These are phyloP conservation scores for Abrostola tripartita DNA, from an alignment of 2,888 invertebrate genomes.

Conservation along the genomic window DNA sequence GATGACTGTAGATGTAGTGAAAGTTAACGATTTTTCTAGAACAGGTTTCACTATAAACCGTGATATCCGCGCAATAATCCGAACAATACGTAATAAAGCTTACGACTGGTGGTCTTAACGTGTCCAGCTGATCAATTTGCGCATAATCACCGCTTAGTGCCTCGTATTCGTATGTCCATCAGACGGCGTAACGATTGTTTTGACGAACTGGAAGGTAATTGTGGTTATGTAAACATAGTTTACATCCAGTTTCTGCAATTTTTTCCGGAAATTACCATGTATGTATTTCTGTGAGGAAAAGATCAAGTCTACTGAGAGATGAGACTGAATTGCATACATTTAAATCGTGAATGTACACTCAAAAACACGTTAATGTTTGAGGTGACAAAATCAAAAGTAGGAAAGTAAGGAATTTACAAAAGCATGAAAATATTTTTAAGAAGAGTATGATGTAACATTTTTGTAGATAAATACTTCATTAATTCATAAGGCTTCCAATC, in stretches of 20 bases:
- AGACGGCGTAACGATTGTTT: background rate
- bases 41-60: conserved; percentile 20
- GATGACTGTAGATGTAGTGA: too few species aligned
- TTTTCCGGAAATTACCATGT: too few species aligned
- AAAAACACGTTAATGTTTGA: background rate
- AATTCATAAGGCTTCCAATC: conserved; percentile 31
- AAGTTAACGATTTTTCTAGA: too few species aligned
- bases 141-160: conserved; percentile 13
- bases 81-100: conserved; percentile 30
- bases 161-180: conserved; percentile 2
- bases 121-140: conserved; percentile 20
- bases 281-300: too few species aligned
- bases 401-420: background rate
- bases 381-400: background rate
- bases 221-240: too few species aligned
- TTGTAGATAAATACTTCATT: conserved; percentile 17
- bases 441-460: conserved; percentile 7
- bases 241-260: too few species aligned
- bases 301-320: too few species aligned
- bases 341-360: too few species aligned
- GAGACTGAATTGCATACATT: too few species aligned
- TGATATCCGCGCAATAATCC: conserved; percentile 49
- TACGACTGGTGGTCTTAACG: conserved; percentile 23
- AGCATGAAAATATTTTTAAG: conserved; percentile 2
- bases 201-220: background rate